A percentile compares a stretch with the other conserved stretches of the same genome.
Evolutionary conservation across 2,797 vertebrate species (phyloP).

Genomic region (Paguma larvata): DNA sequence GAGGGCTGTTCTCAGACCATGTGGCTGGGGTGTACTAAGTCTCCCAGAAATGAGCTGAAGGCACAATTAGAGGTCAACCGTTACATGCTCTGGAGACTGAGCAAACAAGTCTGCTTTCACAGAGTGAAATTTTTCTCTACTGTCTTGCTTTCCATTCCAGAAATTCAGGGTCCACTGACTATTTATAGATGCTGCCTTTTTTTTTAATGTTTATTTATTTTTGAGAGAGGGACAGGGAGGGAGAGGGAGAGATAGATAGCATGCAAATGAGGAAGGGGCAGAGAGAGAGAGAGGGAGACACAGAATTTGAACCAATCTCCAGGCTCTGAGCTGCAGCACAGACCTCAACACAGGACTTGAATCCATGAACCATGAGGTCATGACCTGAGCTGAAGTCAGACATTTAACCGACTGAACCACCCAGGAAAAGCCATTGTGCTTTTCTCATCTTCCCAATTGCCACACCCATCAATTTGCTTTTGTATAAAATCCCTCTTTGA

Average conservation of each 20-base stretch:
- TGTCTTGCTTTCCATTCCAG: background rate
- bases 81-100: background rate
- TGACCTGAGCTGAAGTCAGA: too few species aligned
- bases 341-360: too few species aligned
- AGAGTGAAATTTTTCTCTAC: background rate
- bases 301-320: too few species aligned
- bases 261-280: too few species aligned
- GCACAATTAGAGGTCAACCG: background rate
- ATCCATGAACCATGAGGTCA: too few species aligned
- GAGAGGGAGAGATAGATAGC: too few species aligned
- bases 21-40: too few species aligned
- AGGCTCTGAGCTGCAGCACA: too few species aligned
- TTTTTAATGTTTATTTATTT: too few species aligned
- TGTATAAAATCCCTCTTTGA: background rate
- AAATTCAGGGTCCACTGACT: background rate
- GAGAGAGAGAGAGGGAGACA: too few species aligned
- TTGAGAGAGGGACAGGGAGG: too few species aligned
- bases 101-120: background rate
- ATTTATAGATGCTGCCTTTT: background rate
- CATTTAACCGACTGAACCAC: too few species aligned
- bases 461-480: background rate
- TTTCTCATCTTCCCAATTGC: background rate
- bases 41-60: background rate
- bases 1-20: background rate
- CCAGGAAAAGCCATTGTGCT: background rate